Conservation (phyloP, 2,888 invertebrate species). For the Sarcophaga subvicina region DNA sequence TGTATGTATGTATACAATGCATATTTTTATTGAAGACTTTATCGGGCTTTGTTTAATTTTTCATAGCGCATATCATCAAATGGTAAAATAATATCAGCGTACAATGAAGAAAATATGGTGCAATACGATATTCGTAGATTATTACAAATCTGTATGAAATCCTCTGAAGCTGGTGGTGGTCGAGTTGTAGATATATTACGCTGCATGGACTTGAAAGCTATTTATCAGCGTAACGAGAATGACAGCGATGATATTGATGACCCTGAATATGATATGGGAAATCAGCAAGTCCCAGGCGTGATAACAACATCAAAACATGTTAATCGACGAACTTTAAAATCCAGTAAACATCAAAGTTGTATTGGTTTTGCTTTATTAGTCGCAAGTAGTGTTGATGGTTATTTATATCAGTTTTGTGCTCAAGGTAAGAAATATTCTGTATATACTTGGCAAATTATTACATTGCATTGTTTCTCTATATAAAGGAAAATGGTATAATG, state of each 20-base stretch:
- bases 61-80: conserved; percentile 75
- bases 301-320: conserved; percentile 75
- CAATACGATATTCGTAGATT: conserved; percentile 80
- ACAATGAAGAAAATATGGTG: conserved; percentile 75
- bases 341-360: conserved; percentile 83
- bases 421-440: conserved; percentile 75
- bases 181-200: conserved; percentile 80
- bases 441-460: neutral
- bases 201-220: conserved; percentile 80
- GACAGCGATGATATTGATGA: conserved; percentile 73
- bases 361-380: conserved; percentile 82
- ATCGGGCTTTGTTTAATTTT: neutral
- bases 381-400: conserved; percentile 86
- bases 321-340: conserved; percentile 82
- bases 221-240: conserved; percentile 77
- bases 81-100: conserved; percentile 69
- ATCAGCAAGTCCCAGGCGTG: conserved; percentile 78
- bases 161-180: conserved; percentile 77
- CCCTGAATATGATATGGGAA: conserved; percentile 78
- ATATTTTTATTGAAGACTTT: neutral
- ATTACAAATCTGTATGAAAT: conserved; percentile 79
- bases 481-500: conserved; percentile 80
- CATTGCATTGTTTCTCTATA: neutral
- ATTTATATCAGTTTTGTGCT: conserved; percentile 87
- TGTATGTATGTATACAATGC: neutral